Base-by-base conservation (phyloP, 2,888 invertebrate genomes). In the Hirtodrosophila duncani region DNA sequence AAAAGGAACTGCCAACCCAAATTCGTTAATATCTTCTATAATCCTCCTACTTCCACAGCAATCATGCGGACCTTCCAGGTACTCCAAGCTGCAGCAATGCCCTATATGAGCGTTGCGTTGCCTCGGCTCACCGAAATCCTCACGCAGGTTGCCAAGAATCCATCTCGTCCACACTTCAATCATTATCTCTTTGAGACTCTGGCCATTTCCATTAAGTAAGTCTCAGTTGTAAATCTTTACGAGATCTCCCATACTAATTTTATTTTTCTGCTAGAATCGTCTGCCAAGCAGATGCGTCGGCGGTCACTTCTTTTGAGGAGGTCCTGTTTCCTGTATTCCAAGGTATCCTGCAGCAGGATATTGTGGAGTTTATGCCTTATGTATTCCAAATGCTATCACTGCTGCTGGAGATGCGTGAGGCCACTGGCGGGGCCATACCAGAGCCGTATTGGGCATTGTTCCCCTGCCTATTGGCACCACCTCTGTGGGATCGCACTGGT, bases 101-200 rank as follows among this genome's bases (percentile, higher is more conserved):
- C 95, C 8, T 94, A 91, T 84, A 89, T 98, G 83, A 91, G 91
- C 16, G 90, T 91, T n/a, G 90, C 96, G 2, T 86, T 98, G 58
- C 94, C 95, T 0, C 93, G 94, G 82, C 88, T 99, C 11, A 96
- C 96, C 0, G 91, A 92, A 64, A 95, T 96, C 85, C 88, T 99
- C 29, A 88, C 92, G 3, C 87, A 91, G 21, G 96, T 97, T 17
- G 91, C 97, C 42, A 95, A 95, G 88, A 99, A 98, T 88, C 96
- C 99, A 0, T 95, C 95, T 77, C 95, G 97, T 79, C 99, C 99
- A 0, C 95, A 98, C 85, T 99, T 99, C 88, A 99, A 99, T 88
- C 99, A 99, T 86, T 99, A 95, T 87, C 89, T 99, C 23, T 99
- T 99, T 85, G 99, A 99, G 88, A 94, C 96, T 0, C 88, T 99